A percentile compares a stretch with the other conserved stretches of the same genome.
Evolutionary conservation across 1,140 invertebrate species (phyloP).

Genomic region (Drosophila littoralis): DNA sequence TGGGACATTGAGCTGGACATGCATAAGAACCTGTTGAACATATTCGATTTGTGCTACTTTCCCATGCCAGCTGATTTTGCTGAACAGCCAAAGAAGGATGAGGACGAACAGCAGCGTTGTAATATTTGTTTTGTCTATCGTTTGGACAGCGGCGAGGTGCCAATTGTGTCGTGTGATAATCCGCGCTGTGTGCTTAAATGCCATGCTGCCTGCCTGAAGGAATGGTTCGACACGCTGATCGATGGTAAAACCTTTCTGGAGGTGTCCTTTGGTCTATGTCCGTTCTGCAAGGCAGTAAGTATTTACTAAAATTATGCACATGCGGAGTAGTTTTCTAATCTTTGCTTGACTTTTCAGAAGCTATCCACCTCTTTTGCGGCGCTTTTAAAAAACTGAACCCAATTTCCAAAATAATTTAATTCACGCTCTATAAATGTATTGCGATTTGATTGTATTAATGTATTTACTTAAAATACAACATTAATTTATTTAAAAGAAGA

Average conservation of each 20-base stretch:
- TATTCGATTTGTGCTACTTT: conserved; percentile 79
- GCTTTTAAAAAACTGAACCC: conserved; percentile 47
- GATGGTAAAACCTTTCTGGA: conserved; percentile 74
- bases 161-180: conserved; percentile 81
- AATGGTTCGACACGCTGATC: conserved; percentile 78
- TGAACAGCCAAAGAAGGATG: conserved; percentile 16
- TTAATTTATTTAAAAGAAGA: conserved; percentile 15
- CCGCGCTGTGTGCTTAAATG: conserved; percentile 68
- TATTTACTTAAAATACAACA: conserved; percentile 11
- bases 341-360: conserved; percentile 50
- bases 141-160: conserved; percentile 68
- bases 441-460: neutral
- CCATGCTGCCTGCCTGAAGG: conserved; percentile 72
- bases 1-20: conserved; percentile 78
- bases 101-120: conserved; percentile 56
- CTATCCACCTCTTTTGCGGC: conserved; percentile 77
- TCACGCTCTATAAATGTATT: neutral
- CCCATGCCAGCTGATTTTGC: conserved; percentile 66
- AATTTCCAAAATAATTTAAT: neutral
- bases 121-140: conserved; percentile 77
- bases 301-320: neutral
- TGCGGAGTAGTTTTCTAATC: neutral
- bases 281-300: conserved; percentile 79
- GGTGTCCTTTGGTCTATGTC: conserved; percentile 72
- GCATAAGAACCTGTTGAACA: conserved; percentile 77